Percentiles rank a stretch among this genome's conserved stretches.
phyloP scores from a whole-genome alignment of 2,113 vertebrate species.

The Crotalus viridis region DNA sequence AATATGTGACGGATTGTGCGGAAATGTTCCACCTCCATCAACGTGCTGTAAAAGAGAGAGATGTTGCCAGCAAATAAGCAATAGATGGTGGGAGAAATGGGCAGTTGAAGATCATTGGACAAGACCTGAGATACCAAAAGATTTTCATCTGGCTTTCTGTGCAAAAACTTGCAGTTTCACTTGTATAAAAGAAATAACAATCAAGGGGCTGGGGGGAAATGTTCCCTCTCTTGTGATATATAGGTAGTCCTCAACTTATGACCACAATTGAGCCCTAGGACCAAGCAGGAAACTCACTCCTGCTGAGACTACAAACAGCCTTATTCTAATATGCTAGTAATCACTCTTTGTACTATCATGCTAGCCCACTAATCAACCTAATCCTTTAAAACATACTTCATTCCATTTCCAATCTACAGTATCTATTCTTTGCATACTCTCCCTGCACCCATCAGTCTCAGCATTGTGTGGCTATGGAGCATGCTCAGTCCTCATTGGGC shows the following conservation, averaged over 20 bases:
- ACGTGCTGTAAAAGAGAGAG: slow-evolving; percentile 63
- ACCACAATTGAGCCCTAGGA: too few relatives aligned
- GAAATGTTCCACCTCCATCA: slow-evolving; percentile 86
- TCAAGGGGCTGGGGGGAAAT: not conserved
- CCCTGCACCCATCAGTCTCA: not conserved
- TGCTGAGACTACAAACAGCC: not conserved
- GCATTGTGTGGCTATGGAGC: not conserved
- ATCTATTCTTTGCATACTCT: not conserved
- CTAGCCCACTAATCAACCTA: not conserved
- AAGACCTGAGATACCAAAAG: too few relatives aligned
- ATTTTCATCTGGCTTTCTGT: too few relatives aligned
- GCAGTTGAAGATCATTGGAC: not conserved
- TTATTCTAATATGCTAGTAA: not conserved
- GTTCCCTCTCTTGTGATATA: not conserved
- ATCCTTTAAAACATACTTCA: not conserved
- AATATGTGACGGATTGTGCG: slow-evolving; percentile 89
- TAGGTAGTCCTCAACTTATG: too few relatives aligned
- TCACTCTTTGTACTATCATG: not conserved
- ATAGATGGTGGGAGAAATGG: not conserved
- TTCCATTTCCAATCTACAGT: not conserved
- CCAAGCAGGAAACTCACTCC: too few relatives aligned
- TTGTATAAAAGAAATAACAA: not conserved
- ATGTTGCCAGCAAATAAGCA: not conserved
- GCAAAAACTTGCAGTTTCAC: not conserved
- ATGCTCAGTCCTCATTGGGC: not conserved